Base-by-base conservation (phyloP, 2,888 invertebrate species). In the Polyploca ridens region DNA sequence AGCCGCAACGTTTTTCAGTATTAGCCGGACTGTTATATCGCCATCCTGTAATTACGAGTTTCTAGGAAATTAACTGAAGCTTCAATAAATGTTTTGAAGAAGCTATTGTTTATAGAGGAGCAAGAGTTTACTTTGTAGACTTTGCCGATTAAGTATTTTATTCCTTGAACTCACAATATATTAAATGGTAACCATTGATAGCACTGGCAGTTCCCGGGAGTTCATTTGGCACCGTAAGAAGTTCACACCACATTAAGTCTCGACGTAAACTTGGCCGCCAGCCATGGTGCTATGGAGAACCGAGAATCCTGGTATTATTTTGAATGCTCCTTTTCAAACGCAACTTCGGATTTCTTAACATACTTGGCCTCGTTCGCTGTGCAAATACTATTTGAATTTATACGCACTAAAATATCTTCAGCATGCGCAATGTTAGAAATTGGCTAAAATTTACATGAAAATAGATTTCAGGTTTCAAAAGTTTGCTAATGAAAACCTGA, bases 161-260 rank as follows among this genome's bases (percentile, higher is more conserved):
- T 69, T 59, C 64, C 61, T 58, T 63, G 64, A 63, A 64, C 64
- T 68, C 59, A 62, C 66, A 68, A 67, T 70, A 68, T 62, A 73
- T 68, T 63, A 63, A 69, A 68, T 63, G 64, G 67, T 62, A 66
- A 67, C 67, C 70, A 77, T 76, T 70, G 76, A 75, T 81, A 68
- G 64, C 64, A 78, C 81, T 84, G 79, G 80, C 79, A 78, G 77
- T 80, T 82, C 79, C 72, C 76, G 75, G 74, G 79, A 83, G 83
- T 89, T 89, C 83, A 89, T 90, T 91, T 90, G 90, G 89, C 89
- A 88, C 73, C 75, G 85, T 78, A 79, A 84, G 84, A 88, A 85
- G 81, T 90, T 92, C 86, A 86, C 90, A 90, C 89, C 83, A 87
- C 86, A 91, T 90, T 90, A 88, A 86, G 79, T 78, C 77, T 71